These are phyloP conservation scores for Euborellia annulipes DNA, from an alignment of 1,140 invertebrate species.

Conservation along the genomic window DNA sequence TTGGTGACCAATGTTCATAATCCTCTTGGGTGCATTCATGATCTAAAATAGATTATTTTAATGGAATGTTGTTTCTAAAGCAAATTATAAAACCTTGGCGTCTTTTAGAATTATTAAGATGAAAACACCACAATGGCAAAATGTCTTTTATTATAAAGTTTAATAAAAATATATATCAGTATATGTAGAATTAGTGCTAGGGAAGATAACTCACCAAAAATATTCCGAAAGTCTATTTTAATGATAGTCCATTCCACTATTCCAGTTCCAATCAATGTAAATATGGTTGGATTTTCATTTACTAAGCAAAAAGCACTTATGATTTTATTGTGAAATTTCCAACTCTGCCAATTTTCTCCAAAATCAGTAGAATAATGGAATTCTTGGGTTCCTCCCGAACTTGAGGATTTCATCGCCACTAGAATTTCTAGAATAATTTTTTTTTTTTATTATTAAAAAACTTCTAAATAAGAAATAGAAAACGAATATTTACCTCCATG, in stretches of 20 bases:
- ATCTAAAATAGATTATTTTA: too few relatives aligned
- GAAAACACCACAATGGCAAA: too few relatives aligned
- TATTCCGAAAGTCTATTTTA: constrained; percentile 59
- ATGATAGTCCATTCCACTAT: constrained; percentile 69
- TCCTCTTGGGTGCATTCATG: constrained; percentile 51
- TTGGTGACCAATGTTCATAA: constrained; percentile 76
- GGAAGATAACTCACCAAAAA: constrained; percentile 45
- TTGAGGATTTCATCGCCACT: constrained; percentile 68
- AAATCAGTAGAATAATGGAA: constrained; percentile 75
- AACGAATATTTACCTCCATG: too few relatives aligned
- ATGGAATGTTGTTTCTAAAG: too few relatives aligned
- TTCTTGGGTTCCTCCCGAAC: constrained; percentile 53
- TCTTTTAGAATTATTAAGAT: too few relatives aligned
- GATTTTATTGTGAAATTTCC: constrained; percentile 51
- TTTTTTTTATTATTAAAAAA: too few relatives aligned
- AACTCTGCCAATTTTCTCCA: constrained; percentile 59
- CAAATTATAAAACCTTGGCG: too few relatives aligned
- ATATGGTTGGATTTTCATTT: constrained; percentile 80
- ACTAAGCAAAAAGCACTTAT: constrained; percentile 69
- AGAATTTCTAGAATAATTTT: too few relatives aligned
- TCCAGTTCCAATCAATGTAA: constrained; percentile 78
- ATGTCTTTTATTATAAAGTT: too few relatives aligned
- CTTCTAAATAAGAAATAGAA: too few relatives aligned
- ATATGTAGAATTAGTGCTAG: too few relatives aligned
- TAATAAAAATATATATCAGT: too few relatives aligned